A percentile compares a stretch with the other conserved stretches of the same genome.
These are phyloP conservation scores for Lagopus muta DNA, from an alignment of 2,113 vertebrate species.

Conservation along the genomic window DNA sequence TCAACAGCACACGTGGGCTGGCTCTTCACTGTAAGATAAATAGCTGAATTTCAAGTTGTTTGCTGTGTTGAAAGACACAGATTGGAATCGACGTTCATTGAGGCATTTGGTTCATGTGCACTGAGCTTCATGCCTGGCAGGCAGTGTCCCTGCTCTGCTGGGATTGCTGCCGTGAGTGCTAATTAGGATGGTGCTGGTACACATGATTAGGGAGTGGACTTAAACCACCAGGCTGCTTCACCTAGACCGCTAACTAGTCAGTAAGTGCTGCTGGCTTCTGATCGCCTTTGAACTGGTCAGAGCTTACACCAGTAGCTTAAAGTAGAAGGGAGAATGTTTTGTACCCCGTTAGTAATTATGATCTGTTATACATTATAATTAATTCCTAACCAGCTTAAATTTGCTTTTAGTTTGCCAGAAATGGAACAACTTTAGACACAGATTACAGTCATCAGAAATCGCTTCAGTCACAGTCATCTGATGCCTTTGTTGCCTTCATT, in stretches of 20 bases:
- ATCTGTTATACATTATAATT: not conserved
- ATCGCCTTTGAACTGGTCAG: not conserved
- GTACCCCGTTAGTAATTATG: not conserved
- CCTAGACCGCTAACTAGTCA: not conserved
- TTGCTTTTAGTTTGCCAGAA: not conserved
- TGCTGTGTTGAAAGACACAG: not conserved
- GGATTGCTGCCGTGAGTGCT: fast-evolving
- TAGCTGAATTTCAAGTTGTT: not conserved
- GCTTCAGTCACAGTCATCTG: not conserved
- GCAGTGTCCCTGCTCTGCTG: not conserved
- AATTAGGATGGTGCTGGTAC: not conserved
- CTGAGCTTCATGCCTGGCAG: not conserved
- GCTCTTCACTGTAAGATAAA: not conserved
- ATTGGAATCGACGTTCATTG: not conserved
- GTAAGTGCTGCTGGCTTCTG: not conserved
- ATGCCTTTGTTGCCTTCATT: slow-evolving; percentile 3
- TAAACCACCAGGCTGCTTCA: not conserved
- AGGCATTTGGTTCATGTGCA: fast-evolving
- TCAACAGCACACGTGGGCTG: not conserved
- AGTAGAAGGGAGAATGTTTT: not conserved
- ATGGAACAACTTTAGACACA: not conserved
- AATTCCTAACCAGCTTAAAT: not conserved
- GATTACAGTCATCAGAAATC: not conserved
- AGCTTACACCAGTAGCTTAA: not conserved
- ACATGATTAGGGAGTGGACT: not conserved